Conservation (phyloP, 2,113 vertebrate species). For the Serilophus lunatus region DNA sequence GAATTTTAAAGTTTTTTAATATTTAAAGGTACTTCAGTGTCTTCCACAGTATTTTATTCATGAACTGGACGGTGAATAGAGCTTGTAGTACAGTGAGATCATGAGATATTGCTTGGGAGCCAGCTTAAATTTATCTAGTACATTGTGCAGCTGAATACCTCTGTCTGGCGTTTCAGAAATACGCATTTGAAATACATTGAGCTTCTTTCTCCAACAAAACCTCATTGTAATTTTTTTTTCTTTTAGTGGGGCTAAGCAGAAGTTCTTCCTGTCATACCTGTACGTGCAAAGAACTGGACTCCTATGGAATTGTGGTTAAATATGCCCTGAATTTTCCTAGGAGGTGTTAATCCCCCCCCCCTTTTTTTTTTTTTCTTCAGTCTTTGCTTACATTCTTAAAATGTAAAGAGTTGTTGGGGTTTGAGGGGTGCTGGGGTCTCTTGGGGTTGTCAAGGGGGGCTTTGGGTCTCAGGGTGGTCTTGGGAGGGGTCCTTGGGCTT, state of each 20-base stretch:
- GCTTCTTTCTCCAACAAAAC: background rate
- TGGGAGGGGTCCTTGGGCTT: too few relatives aligned
- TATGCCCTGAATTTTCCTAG: background rate
- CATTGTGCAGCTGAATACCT: background rate
- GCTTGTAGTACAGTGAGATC: background rate
- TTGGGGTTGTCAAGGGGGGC: too few relatives aligned
- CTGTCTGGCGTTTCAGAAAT: background rate
- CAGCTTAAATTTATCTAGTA: background rate
- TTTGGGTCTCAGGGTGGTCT: too few relatives aligned
- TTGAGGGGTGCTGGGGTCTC: too few relatives aligned
- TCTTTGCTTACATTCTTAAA: background rate
- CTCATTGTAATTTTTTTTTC: background rate
- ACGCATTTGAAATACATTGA: background rate
- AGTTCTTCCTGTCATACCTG: accelerated
- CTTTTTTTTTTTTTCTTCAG: background rate
- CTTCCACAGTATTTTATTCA: background rate
- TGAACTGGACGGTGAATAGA: background rate
- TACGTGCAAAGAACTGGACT: background rate
- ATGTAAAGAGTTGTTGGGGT: background rate
- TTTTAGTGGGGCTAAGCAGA: background rate
- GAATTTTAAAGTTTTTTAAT: background rate
- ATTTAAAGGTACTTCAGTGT: background rate
- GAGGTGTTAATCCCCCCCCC: background rate
- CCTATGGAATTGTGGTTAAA: background rate
- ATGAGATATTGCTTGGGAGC: background rate